Evolutionary conservation across 2,888 invertebrate genomes (phyloP), one percentile per base, ranked within the genome.

Genomic region (Cenopis cana): DNA sequence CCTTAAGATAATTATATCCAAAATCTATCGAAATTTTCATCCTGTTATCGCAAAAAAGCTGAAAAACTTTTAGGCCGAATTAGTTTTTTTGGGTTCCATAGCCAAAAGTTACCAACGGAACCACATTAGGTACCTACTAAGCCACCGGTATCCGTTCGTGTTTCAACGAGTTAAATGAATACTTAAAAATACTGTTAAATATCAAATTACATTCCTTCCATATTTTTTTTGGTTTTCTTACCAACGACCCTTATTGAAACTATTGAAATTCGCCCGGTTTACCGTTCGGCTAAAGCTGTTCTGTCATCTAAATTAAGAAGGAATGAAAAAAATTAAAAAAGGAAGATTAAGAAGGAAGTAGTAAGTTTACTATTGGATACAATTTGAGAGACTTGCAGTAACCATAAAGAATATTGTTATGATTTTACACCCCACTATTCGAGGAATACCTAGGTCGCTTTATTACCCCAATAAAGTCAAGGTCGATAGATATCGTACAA

Each of bases 381-480:
- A 24, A 24, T 24, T 24, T 5, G 14, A 41, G 4, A 41, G 5
- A 6, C 1, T 46, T 41, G 14, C 41, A 5, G 29, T n/a, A 4
- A 52, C 17, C 52, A 46, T 41, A 61, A 24, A 41, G 2, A 10
- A 17, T 12, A 14, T 54, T 18, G 29, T 68, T 61, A 29, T 24
- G 29, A 46, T 18, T 61, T 68, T 68, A 61, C 20, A 41, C 9
- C 29, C 50, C 41, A 33, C 60, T 54, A 55, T 55, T 46, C 20
- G 38, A 46, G 46, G 18, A 46, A 36, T 54, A 55, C 46, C 61
- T 33, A 46, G 61, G 46, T 54, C 11, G 54, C 61, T 61, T 61
- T 61, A 68, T 60, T 68, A 29, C 5, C 41, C 52, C 60, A 54
- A 33, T 68, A 55, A 55, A 68, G 54, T 12, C 8, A 55, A 68